Base-by-base conservation (phyloP, 2,113 vertebrate genomes). In the Poeciliopsis prolifica region DNA sequence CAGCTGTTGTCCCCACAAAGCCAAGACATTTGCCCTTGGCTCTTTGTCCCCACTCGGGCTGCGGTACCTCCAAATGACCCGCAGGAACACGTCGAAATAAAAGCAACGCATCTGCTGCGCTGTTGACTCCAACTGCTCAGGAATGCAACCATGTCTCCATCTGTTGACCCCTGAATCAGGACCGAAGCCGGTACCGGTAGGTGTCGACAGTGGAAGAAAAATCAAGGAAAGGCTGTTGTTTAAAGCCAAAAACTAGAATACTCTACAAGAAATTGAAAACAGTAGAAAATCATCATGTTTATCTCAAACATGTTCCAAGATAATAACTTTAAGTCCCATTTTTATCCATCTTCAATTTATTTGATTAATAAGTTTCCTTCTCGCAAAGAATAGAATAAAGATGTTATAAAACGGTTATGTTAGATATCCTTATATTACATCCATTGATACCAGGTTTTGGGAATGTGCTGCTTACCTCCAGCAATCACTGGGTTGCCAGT, bases 1-100 rank as follows among this genome's bases (percentile, higher is more conserved):
- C 91, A 93, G 91, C 92, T 93, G 92, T 90, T 91, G 81, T 61
- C 80, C 81, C 80, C 40, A 75, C 88, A 87, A 84, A 88, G 91
- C 80, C 89, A 87, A 88, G 65, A 87, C 88, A 88, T 90, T 91
- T 92, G 88, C 72, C 86, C 87, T 87, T 81, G 87, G 81, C 80
- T 81, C 88, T 89, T 93, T 90, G 86, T 91, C 84, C 51, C 86
- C 17, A 22, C 61, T 60, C 11, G 12, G 79, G 75, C 71, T 74
- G 60, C 88, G 86, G 83, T 87, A 85, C 90, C 84, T 88, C 83
- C 80, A 79, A 90, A 85, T 78, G 80, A 72, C 73, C 10, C 13
- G 35, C 70, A n/a, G 54, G 44, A 79, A 87, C 85, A 76, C 44
- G 17, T n/a, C 54, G 5, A 87, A 72, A 87, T 78, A 79, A 90